Evolutionary conservation across 1,140 invertebrate genomes (phyloP), one percentile per base, ranked within the genome.

Genomic region (Apis dorsata): DNA sequence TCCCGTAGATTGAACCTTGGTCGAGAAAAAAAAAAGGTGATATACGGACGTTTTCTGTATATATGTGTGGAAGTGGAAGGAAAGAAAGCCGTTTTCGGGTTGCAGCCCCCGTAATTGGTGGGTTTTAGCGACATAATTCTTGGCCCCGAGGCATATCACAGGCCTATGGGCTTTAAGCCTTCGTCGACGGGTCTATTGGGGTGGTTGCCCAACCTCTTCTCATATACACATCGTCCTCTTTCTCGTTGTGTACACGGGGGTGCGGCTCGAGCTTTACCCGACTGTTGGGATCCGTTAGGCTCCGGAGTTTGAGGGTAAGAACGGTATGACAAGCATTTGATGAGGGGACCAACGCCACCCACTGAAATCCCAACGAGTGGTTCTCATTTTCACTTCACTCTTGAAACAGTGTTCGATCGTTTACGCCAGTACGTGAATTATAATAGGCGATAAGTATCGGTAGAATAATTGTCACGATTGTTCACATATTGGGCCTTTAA

Each of bases 301-400:
- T 86, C 63, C 74, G 88, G 89, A 89, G 91, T 89, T 91, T 90
- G 89, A 90, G 92, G 91, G 91, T 92, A 92, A 93, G 92, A 92
- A 93, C 92, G 92, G 91, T 92, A 92, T 92, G 92, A 93, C 92
- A 93, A 92, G 92, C 91, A 93, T 93, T 93, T 93, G 91, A 93
- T 91, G 92, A 92, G 91, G 92, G 92, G 90, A 90, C 91, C 90
- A 89, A 89, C 86, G 83, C 92, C 92, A 91, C 92, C 91, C 92
- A 92, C 92, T 91, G 88, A 91, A 92, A 92, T 92, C 91, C 91
- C 86, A 76, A 85, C 62, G 88, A 90, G 91, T 84, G 88, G 90
- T 91, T 91, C 91, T 91, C 91, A 91, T 90, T 83, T 72, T 65
- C 1, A 11, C 21, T 69, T 24, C 34, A 44, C 74, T 44, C 49